Conservation (phyloP, 1,140 invertebrate species). For the Tetramorium alpestre region DNA sequence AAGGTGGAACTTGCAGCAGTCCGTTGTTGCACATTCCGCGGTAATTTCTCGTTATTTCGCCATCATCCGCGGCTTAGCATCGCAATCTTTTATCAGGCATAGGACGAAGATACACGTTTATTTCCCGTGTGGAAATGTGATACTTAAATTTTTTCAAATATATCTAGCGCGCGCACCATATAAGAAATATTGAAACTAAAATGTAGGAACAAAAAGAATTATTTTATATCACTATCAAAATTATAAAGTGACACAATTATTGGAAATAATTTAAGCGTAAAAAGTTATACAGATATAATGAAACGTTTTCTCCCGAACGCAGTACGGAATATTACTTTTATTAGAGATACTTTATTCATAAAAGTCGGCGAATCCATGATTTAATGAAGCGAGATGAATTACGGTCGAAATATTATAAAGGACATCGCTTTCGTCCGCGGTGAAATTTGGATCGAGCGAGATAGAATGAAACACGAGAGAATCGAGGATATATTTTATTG, state of each 20-base stretch:
- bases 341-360: conserved; percentile 1
- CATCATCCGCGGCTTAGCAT: not conserved
- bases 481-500: conserved; percentile 35
- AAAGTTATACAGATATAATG: not conserved
- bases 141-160: not conserved
- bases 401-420: conserved; percentile 3
- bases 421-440: not conserved
- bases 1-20: not conserved
- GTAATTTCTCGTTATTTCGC: conserved; percentile 34
- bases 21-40: not conserved
- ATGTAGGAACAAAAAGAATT: not conserved
- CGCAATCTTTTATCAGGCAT: not conserved
- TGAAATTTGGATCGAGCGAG: conserved; percentile 14
- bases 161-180: not conserved
- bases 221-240: not conserved
- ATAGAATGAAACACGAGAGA: not conserved
- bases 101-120: not conserved
- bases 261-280: not conserved
- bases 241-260: not conserved
- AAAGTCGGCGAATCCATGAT: not conserved
- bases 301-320: not conserved
- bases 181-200: not conserved
- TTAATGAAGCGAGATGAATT: conserved; percentile 24
- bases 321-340: not conserved
- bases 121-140: not conserved